A percentile compares a stretch with the other conserved stretches of the same genome.
These are phyloP conservation scores for Stichodactyla mertensii DNA, from an alignment of 64 coral and sea anemone species.

Conservation along the genomic window DNA sequence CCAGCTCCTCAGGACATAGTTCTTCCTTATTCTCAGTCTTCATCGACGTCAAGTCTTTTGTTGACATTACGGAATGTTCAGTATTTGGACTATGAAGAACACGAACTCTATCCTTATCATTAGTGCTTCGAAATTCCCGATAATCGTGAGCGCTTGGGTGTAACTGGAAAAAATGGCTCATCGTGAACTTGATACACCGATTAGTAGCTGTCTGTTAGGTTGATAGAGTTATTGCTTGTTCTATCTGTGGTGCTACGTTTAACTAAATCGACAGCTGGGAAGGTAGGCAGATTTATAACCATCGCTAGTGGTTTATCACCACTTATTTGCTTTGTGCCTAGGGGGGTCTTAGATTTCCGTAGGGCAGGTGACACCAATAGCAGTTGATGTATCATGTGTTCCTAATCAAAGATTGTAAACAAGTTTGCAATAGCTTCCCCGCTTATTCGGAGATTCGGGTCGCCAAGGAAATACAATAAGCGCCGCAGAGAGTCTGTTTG, in stretches of 20 bases:
- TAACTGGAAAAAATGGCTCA: constrained; percentile 21
- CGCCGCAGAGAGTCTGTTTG: not conserved
- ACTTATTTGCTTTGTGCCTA: constrained; percentile 26
- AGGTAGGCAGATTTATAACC: constrained; percentile 39
- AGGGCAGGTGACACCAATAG: constrained; percentile 26
- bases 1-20: not conserved
- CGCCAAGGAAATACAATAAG: not conserved
- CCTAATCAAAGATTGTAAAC: constrained; percentile 42
- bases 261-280: constrained; percentile 36
- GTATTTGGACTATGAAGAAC: not conserved
- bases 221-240: constrained; percentile 8
- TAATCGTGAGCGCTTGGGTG: not conserved
- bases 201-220: not conserved
- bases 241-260: not conserved
- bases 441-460: constrained; percentile 5
- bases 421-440: constrained; percentile 19
- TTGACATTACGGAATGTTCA: not conserved
- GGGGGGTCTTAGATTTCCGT: constrained; percentile 38
- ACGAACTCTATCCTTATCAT: not conserved
- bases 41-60: not conserved
- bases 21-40: not conserved
- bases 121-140: not conserved
- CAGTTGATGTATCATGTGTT: constrained; percentile 38
- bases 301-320: not conserved
- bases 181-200: not conserved